A percentile compares a stretch with the other conserved stretches of the same genome.
Conservation (phyloP, 2,113 vertebrate species). For the Gopherus flavomarginatus region DNA sequence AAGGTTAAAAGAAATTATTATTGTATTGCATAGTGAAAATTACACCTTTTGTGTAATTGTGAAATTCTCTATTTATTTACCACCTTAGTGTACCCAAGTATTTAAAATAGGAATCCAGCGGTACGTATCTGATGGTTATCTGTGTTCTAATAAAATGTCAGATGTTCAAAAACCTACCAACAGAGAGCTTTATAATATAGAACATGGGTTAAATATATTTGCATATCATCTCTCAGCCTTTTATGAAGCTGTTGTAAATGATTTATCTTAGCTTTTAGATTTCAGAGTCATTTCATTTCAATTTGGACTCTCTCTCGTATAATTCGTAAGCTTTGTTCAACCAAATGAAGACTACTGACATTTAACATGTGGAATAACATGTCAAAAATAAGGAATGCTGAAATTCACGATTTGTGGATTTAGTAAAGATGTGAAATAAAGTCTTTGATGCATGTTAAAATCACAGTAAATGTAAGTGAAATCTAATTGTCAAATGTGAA, state of each 20-base stretch:
- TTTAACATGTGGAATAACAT: conserved; percentile 66
- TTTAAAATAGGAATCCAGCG: conserved; percentile 67
- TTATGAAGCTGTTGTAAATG: conserved; percentile 49
- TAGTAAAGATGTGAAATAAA: conserved; percentile 67
- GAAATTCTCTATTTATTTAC: conserved; percentile 63
- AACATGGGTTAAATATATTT: conserved; percentile 68
- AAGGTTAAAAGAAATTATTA: conserved; percentile 47
- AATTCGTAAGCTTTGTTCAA: conserved; percentile 70
- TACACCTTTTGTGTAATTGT: conserved; percentile 49
- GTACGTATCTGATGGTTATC: conserved; percentile 61
- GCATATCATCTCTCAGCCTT: conserved; percentile 64
- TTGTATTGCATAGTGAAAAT: conserved; percentile 37
- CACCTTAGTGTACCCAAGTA: conserved; percentile 48
- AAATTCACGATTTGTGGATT: conserved; percentile 63
- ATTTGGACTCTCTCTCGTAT: conserved; percentile 60
- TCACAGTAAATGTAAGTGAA: conserved; percentile 62
- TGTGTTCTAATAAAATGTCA: conserved; percentile 63
- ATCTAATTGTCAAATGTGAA: conserved; percentile 72
- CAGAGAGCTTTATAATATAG: conserved; percentile 63
- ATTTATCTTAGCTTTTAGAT: conserved; percentile 62
- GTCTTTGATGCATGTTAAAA: conserved; percentile 54
- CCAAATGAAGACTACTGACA: conserved; percentile 49
- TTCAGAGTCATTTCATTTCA: conserved; percentile 75
- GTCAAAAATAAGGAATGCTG: conserved; percentile 65
- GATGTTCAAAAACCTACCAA: conserved; percentile 63